Percentiles rank a stretch among this genome's conserved stretches.
phyloP scores from a whole-genome alignment of 2,797 vertebrate species.

The Chaunax sp. region DNA sequence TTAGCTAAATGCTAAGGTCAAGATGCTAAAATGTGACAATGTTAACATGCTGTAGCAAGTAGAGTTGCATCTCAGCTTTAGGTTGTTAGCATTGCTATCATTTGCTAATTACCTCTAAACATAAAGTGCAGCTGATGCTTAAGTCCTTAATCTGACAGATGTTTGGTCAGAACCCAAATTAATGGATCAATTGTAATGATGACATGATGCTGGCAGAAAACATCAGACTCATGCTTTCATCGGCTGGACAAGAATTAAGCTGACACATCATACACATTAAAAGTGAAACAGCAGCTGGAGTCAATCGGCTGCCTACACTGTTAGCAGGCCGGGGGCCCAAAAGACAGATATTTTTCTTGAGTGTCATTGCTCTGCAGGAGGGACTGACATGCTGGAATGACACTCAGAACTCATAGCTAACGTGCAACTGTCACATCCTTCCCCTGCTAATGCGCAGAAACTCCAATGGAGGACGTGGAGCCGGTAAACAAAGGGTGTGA shows the following conservation, averaged over 20 bases:
- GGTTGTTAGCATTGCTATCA: not conserved
- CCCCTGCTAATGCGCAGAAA: not conserved
- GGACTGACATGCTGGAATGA: conserved; percentile 38
- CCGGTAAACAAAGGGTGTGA: conserved; percentile 5
- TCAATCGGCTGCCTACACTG: too few species aligned
- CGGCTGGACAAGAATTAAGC: not conserved
- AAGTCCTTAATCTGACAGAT: not conserved
- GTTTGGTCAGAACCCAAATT: not conserved
- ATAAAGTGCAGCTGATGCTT: not conserved
- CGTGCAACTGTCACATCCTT: not conserved
- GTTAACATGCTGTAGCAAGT: not conserved
- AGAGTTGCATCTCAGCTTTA: not conserved
- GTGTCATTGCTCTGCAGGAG: conserved; percentile 2
- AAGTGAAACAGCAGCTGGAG: too few species aligned
- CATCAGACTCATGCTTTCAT: not conserved
- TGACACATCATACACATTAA: too few species aligned
- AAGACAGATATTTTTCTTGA: conserved; percentile 1
- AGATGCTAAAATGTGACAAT: not conserved
- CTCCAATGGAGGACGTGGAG: not conserved
- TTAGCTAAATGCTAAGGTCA: conserved; percentile 5
- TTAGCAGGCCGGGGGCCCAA: not conserved
- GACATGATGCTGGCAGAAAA: not conserved
- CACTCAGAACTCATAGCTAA: conserved; percentile 4
- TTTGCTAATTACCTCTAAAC: not conserved
- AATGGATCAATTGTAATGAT: not conserved